phyloP scores from a whole-genome alignment of 92 coral and sea anemone genomes.

The Epizoanthus illoricatus region DNA sequence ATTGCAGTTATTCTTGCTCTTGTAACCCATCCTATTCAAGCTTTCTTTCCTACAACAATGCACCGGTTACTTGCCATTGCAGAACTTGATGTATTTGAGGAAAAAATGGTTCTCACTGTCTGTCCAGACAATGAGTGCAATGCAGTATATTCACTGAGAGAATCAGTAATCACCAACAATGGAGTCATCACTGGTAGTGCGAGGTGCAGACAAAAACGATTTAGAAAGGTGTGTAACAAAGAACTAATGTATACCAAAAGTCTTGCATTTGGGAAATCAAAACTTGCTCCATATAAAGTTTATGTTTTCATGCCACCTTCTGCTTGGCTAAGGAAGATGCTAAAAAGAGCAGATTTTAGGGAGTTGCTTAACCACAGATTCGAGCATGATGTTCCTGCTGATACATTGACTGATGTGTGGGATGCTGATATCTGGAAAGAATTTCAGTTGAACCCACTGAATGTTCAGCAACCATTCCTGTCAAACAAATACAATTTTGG shows the following conservation, averaged over 20 bases:
- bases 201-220: slow-evolving; percentile 20
- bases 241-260: slow-evolving; percentile 33
- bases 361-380: slow-evolving; percentile 17
- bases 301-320: slow-evolving; percentile 47
- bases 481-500: slow-evolving; percentile 33
- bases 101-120: slow-evolving; percentile 8
- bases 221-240: slow-evolving; percentile 26
- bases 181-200: slow-evolving; percentile 39
- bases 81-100: slow-evolving; percentile 10
- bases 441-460: slow-evolving; percentile 23
- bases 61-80: slow-evolving; percentile 28
- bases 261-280: slow-evolving; percentile 35
- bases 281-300: slow-evolving; percentile 38
- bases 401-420: slow-evolving; percentile 32
- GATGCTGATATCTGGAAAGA: slow-evolving; percentile 36
- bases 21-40: slow-evolving; percentile 44
- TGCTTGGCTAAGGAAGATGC: slow-evolving; percentile 39
- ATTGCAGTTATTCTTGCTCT: slow-evolving; percentile 34
- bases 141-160: slow-evolving; percentile 24
- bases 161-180: slow-evolving; percentile 28
- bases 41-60: slow-evolving; percentile 39
- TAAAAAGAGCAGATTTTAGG: slow-evolving; percentile 17
- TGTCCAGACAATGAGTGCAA: slow-evolving; percentile 45
- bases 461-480: slow-evolving; percentile 13
- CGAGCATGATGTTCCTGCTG: slow-evolving; percentile 9